Evolutionary conservation across 2,113 vertebrate genomes (phyloP).

Genomic region (Mohoua ochrocephala): DNA sequence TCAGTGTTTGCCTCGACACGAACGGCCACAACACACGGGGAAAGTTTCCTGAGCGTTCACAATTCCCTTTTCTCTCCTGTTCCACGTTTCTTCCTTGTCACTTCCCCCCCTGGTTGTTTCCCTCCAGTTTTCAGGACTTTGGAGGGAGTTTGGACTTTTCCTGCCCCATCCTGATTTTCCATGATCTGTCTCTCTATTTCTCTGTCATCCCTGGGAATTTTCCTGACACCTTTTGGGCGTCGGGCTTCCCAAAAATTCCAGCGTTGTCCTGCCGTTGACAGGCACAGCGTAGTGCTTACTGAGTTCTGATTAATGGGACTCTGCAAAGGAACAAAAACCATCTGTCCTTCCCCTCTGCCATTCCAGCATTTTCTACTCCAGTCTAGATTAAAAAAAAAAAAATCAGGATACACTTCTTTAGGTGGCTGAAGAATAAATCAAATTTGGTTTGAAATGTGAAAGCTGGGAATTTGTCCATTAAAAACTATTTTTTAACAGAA

Average conservation of each 20-base stretch:
- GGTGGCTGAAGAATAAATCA: neutral
- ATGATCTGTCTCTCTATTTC: neutral
- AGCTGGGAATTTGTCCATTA: neutral
- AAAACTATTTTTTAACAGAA: neutral
- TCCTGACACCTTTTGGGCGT: neutral
- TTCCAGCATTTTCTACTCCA: neutral
- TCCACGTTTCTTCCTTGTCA: neutral
- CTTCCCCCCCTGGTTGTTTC: neutral
- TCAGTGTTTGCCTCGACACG: neutral
- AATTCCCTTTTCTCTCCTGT: neutral
- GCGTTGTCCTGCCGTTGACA: neutral
- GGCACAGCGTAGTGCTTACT: accelerated
- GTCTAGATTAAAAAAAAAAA: neutral
- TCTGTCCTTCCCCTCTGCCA: neutral
- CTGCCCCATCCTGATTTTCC: neutral
- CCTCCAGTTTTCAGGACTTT: neutral
- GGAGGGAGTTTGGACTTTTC: neutral
- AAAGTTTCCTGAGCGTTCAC: neutral
- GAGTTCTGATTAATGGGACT: neutral
- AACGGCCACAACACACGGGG: neutral
- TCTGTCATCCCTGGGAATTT: neutral
- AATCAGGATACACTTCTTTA: neutral
- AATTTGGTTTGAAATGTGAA: neutral
- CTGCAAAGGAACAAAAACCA: neutral
- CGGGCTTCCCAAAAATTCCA: neutral